Evolutionary conservation across 2,888 invertebrate genomes (phyloP).

Genomic region (Hypsopygia costalis): DNA sequence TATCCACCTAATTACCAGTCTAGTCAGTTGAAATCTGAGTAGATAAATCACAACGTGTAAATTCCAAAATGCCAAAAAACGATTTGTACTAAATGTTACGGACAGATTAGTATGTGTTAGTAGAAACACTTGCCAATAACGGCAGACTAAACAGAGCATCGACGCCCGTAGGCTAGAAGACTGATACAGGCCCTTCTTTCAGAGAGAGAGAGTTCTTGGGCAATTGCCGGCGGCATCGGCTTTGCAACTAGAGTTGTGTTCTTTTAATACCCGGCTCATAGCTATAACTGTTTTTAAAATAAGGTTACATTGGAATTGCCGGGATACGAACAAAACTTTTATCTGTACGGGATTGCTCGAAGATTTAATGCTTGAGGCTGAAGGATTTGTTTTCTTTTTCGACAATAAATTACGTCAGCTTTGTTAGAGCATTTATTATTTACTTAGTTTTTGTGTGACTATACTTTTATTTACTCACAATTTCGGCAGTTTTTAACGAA

Average conservation of each 20-base stretch:
- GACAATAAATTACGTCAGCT: constrained; percentile 10
- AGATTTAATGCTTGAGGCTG: constrained; percentile 6
- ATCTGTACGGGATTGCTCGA: constrained; percentile 4
- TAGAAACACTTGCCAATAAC: too few relatives aligned
- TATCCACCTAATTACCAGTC: too few relatives aligned
- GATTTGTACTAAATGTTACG: too few relatives aligned
- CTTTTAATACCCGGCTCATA: constrained; percentile 22
- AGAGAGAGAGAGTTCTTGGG: constrained; percentile 15
- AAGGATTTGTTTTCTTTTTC: constrained; percentile 6
- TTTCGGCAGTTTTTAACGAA: too few relatives aligned
- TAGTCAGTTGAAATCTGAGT: too few relatives aligned
- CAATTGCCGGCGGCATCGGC: constrained; percentile 17
- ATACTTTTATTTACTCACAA: too few relatives aligned
- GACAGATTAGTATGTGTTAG: too few relatives aligned
- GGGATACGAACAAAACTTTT: constrained; percentile 6
- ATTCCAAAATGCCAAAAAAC: too few relatives aligned
- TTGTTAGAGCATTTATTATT: constrained; percentile 6
- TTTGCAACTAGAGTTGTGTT: constrained; percentile 23
- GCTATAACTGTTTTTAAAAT: constrained; percentile 10
- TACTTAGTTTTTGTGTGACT: constrained; percentile 4
- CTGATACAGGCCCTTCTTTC: constrained; percentile 18
- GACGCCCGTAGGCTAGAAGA: constrained; percentile 10
- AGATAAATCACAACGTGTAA: too few relatives aligned
- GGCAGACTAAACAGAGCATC: constrained; percentile 12
- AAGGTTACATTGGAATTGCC: constrained; percentile 2